Evolutionary conservation across 1,140 invertebrate species (phyloP), one percentile per base, ranked within the genome.

Genomic region (Eriosoma lanigerum): DNA sequence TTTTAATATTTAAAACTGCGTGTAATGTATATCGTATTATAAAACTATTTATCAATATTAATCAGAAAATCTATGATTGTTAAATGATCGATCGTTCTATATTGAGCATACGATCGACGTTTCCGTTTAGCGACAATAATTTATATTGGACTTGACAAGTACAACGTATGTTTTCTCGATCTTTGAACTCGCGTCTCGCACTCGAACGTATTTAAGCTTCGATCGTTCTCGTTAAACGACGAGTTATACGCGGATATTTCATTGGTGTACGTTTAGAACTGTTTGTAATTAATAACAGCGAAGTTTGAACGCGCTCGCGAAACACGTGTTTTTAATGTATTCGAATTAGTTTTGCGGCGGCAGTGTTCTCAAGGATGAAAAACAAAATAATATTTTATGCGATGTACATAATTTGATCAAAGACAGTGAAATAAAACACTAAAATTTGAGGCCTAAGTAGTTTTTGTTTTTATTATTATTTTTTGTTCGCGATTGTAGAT

Each of bases 241-340:
- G 26, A 60, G 58, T 60, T 29, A 8, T 17, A 60, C 2, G 24
- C 13, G 6, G 26, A 64, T 38, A 64, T 64, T 64, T 32, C 60
- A 38, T n/a, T 9, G 26, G 26, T 8, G 26, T 19, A 38, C 19
- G 29, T 38, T 64, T 64, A 29, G 29, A n/a, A 32, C 21, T 60
- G 29, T 64, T 64, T 60, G 4, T 38, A 60, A 44, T 64, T 44
- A 64, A 44, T 64, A 5, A 64, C 29, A 3, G 12, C 17, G 19
- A 32, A 64, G 62, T 64, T 38, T 64, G 9, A n/a, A 38, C 32
- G 32, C 29, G 19, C 10, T 29, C 32, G 29, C 62, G 60, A 64
- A 64, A 64, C 60, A 64, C 29, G 62, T 64, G 62, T 64, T 64
- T 64, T 64, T 64, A 64, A 64, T 64, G 62, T 64, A 64, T 64